Base-by-base conservation (phyloP, 2,888 invertebrate genomes). In the Abscondita cerata region DNA sequence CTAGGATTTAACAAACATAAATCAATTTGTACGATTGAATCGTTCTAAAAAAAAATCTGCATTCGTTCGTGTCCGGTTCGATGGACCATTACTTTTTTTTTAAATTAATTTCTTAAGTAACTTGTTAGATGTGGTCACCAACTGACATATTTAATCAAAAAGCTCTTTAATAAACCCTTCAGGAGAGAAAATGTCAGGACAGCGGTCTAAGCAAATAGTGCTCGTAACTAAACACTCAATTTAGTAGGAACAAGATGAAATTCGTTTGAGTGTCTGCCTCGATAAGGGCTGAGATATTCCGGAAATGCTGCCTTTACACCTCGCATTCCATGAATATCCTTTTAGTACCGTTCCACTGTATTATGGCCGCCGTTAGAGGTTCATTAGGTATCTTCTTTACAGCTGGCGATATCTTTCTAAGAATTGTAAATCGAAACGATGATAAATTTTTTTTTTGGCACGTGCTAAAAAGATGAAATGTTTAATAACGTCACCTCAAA, bases 261-360 rank as follows among this genome's bases (percentile, higher is more conserved):
- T 52, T 54, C 51, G 9, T 38, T 51, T 62, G 62, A 59, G 50
- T 55, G 54, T 46, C 16, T 59, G 62, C 40, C 51, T 51, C 51
- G 62, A 62, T 62, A 62, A 62, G 62, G 59, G 55, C 54, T 55
- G 62, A 58, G 59, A 62, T 62, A 62, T 61, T 59, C 61, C 53
- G 48, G 63, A 65, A 65, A 67, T 67, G 65, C 65, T 57, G 61
- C 54, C 63, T 67, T 65, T 56, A 54, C 67, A 67, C 67, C 67
- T 67, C 58, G 50, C 59, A 67, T 67, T 67, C 67, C 67, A 61
- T 55, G 67, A 63, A 67, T 63, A 65, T 65, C 61, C 64, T 52
- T 41, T 52, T 53, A 36, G 54, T 48, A 41, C 58, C 60, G 59
- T 61, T 53, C 59, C 64, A 64, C 65, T 62, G 65, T 54, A 67